A percentile compares a stretch with the other conserved stretches of the same genome.
phyloP scores from a whole-genome alignment of 1,140 invertebrate genomes.

The Heliconius congener region DNA sequence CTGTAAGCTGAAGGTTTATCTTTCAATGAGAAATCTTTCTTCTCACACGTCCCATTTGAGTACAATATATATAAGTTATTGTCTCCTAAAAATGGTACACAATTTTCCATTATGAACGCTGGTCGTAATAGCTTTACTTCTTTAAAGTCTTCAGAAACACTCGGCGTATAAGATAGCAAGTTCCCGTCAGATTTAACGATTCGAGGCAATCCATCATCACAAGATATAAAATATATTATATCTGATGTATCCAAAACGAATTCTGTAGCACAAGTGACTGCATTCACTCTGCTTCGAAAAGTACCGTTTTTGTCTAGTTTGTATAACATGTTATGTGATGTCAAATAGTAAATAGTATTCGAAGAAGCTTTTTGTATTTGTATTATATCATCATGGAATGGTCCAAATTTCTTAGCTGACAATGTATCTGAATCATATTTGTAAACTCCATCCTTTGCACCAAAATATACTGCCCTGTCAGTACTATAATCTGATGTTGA shows the following conservation, averaged over 20 bases:
- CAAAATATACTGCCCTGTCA: slow-evolving; percentile 60
- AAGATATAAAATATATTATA: slow-evolving; percentile 64
- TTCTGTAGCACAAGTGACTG: slow-evolving; percentile 53
- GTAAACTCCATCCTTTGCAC: slow-evolving; percentile 62
- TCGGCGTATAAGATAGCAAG: slow-evolving; percentile 43
- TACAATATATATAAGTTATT: slow-evolving; percentile 57
- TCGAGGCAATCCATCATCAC: slow-evolving; percentile 51
- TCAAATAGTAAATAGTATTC: slow-evolving; percentile 60
- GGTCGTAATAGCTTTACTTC: slow-evolving; percentile 57
- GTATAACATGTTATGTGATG: slow-evolving; percentile 49
- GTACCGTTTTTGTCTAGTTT: slow-evolving; percentile 63
- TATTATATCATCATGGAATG: slow-evolving; percentile 60
- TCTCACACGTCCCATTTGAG: slow-evolving; percentile 59
- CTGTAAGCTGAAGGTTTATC: slow-evolving; percentile 59
- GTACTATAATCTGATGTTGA: slow-evolving; percentile 60
- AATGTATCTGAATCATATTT: slow-evolving; percentile 56
- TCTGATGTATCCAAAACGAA: slow-evolving; percentile 70
- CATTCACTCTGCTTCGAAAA: slow-evolving; percentile 47
- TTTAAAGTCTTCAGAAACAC: slow-evolving; percentile 52
- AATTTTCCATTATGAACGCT: slow-evolving; percentile 63
- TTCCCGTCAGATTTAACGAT: slow-evolving; percentile 52
- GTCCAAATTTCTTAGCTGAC: slow-evolving; percentile 61
- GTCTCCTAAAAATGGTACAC: slow-evolving; percentile 63
- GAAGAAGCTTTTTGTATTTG: slow-evolving; percentile 66
- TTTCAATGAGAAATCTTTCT: slow-evolving; percentile 56